Conservation (phyloP, 2,113 vertebrate species). For the Pogona vitticeps region DNA sequence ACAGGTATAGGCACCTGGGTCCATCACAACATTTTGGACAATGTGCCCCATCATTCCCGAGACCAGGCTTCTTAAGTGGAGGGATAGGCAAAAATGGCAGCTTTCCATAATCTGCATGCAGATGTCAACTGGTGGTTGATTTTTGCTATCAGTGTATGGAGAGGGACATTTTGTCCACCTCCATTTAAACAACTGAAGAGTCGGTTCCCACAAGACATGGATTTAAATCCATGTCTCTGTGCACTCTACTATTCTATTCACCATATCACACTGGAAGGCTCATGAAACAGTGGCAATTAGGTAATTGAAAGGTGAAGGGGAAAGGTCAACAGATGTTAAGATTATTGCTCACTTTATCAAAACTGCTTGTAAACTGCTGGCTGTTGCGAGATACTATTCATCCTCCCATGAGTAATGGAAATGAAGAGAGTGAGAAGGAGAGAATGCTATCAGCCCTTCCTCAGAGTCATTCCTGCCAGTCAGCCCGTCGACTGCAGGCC, state of each 20-base stretch:
- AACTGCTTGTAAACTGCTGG: background rate
- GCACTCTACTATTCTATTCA: background rate
- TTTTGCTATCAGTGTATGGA: too few species aligned
- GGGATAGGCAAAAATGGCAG: too few species aligned
- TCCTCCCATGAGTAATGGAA: accelerated
- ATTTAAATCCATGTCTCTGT: too few species aligned
- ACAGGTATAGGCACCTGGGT: too few species aligned
- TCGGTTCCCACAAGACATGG: too few species aligned
- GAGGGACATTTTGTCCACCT: too few species aligned
- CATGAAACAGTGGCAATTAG: background rate
- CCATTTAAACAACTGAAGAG: too few species aligned
- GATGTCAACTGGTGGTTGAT: too few species aligned
- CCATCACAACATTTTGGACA: too few species aligned
- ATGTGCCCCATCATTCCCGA: too few species aligned
- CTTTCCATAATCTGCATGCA: too few species aligned
- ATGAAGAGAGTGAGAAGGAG: conserved; percentile 47
- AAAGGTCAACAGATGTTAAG: background rate
- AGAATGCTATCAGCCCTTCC: conserved; percentile 55
- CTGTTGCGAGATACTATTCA: accelerated
- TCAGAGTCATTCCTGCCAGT: conserved; percentile 23
- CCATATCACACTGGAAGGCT: background rate
- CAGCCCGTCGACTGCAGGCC: conserved; percentile 45
- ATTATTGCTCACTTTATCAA: background rate
- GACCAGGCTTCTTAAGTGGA: too few species aligned
- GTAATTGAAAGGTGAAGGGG: background rate